These are phyloP conservation scores for Hyalella azteca DNA, from an alignment of 2,888 invertebrate species.

Conservation along the genomic window DNA sequence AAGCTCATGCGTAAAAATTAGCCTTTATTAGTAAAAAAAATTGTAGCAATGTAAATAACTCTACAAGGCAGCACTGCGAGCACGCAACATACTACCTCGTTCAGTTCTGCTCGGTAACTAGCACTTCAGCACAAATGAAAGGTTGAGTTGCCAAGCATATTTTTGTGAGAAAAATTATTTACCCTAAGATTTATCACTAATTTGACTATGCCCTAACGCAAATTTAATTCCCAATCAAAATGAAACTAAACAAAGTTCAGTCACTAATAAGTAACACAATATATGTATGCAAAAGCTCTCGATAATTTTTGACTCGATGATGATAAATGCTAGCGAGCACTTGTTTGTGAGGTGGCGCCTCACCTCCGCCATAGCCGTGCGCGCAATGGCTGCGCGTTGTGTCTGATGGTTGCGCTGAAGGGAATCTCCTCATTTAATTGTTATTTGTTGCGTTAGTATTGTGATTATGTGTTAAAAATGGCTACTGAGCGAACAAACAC, in stretches of 20 bases:
- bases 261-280: no score
- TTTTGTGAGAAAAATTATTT: conserved; percentile 14
- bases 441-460: conserved; percentile 45
- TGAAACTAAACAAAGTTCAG: no score
- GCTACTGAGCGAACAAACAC: conserved; percentile 52
- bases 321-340: conserved; percentile 24
- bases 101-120: not conserved
- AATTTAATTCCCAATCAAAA: no score
- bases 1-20: no score
- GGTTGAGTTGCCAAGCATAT: conserved; percentile 24
- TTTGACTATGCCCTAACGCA: no score
- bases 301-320: not conserved
- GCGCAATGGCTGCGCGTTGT: conserved; percentile 59
- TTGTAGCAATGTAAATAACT: no score
- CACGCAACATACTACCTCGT: not conserved
- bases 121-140: conserved; percentile 33
- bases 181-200: not conserved
- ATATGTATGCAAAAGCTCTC: not conserved
- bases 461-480: conserved; percentile 57
- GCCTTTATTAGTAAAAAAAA: no score
- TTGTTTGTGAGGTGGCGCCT: conserved; percentile 35
- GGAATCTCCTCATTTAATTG: conserved; percentile 39
- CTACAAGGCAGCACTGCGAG: no score
- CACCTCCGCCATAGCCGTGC: conserved; percentile 37
- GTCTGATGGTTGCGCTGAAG: conserved; percentile 42